Evolutionary conservation across 37 sponge, comb jelly and placozoan species (phyloP).

Genomic region (Ianthella basta): DNA sequence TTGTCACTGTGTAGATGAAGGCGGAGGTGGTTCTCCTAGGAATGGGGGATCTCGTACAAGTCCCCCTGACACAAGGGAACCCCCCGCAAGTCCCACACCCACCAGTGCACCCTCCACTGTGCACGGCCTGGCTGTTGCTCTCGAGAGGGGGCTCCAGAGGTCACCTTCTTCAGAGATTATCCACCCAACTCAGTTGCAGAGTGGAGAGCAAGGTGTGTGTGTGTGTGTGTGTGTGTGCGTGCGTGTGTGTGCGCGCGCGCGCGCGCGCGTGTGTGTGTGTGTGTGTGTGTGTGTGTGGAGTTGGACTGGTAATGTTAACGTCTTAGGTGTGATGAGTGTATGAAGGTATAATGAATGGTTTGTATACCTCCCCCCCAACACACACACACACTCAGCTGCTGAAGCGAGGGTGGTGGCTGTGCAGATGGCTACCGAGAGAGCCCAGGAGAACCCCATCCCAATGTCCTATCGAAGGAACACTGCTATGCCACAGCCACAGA

Average conservation of each 20-base stretch:
- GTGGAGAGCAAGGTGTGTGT: conserved; percentile 9
- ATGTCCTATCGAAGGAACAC: conserved; percentile 1
- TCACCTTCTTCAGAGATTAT: conserved; percentile 18
- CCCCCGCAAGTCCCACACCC: not conserved
- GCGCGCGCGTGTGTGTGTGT: conserved; percentile 7
- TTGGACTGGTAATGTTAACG: not conserved
- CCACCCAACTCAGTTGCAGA: not conserved
- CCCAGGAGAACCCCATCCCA: not conserved
- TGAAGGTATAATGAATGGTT: not conserved
- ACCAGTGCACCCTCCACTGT: not conserved
- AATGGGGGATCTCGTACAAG: no score
- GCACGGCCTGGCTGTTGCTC: not conserved
- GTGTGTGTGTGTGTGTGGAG: conserved; percentile 14
- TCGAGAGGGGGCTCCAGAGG: conserved; percentile 10
- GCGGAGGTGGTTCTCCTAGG: not conserved
- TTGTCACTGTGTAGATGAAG: conserved; percentile 13
- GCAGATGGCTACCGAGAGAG: not conserved
- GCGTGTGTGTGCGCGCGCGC: conserved; percentile 7
- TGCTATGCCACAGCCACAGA: not conserved
- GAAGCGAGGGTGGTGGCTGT: conserved; percentile 25
- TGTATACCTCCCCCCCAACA: not conserved
- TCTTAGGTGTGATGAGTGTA: not conserved
- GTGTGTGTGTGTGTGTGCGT: not conserved
- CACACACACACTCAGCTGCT: conserved; percentile 7
- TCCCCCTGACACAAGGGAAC: not conserved